These are phyloP conservation scores for Zygothrica quintamaculata DNA, from an alignment of 2,888 invertebrate species.

Conservation along the genomic window DNA sequence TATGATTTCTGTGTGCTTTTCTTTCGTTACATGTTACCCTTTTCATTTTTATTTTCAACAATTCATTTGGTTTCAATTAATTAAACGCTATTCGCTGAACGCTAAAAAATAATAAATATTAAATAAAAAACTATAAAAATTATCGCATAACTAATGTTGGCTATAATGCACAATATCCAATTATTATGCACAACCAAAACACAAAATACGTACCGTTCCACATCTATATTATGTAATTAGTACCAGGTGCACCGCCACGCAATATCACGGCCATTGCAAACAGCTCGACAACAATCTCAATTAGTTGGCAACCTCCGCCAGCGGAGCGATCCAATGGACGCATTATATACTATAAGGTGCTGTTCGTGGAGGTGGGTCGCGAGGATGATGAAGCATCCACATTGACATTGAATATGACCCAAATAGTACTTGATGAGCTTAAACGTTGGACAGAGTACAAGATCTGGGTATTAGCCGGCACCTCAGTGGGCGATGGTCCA, in stretches of 20 bases:
- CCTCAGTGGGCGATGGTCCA: conserved; percentile 98
- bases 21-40: conserved; percentile 78
- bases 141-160: conserved; percentile 42
- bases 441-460: conserved; percentile 98
- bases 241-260: conserved; percentile 98
- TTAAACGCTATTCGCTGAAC: conserved; percentile 74
- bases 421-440: conserved; percentile 94
- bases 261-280: conserved; percentile 95
- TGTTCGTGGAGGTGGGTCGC: conserved; percentile 93
- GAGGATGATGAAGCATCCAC: conserved; percentile 93
- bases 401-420: conserved; percentile 91
- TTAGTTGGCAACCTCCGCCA: conserved; percentile 97
- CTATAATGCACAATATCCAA: conserved; percentile 47
- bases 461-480: conserved; percentile 98
- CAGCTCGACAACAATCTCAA: conserved; percentile 94
- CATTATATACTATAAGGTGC: conserved; percentile 97
- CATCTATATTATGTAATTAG: conserved; percentile 86
- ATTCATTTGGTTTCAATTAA: conserved; percentile 45
- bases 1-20: conserved; percentile 55
- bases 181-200: conserved; percentile 55
- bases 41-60: conserved; percentile 69
- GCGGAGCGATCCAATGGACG: conserved; percentile 95
- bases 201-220: conserved; percentile 78
- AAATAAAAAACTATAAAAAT: conserved; percentile 37
- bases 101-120: conserved; percentile 53